These are phyloP conservation scores for Periophthalmodon schlosseri DNA, from an alignment of 2,113 vertebrate species.

Conservation along the genomic window DNA sequence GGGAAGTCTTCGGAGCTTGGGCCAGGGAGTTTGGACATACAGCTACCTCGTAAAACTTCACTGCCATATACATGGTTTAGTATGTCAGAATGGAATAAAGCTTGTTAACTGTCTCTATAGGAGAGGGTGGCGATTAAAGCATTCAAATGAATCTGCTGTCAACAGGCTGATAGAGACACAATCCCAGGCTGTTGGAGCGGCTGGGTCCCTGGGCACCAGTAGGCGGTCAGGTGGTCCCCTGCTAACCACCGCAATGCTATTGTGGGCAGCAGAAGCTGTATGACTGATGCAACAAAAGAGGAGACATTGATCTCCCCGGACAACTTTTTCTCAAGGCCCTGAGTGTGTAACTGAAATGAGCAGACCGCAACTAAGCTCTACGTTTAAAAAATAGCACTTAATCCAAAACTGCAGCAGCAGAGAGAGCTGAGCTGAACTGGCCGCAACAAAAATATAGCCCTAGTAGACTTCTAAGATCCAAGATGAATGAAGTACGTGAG, in stretches of 20 bases:
- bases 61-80: conserved; percentile 45
- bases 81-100: conserved; percentile 66
- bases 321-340: conserved; percentile 61
- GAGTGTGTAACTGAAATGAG: conserved; percentile 67
- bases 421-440: conserved; percentile 25
- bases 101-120: conserved; percentile 62
- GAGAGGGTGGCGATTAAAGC: conserved; percentile 54
- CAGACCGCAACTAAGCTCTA: conserved; percentile 67
- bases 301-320: conserved; percentile 69
- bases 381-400: conserved; percentile 59
- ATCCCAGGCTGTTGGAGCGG: conserved; percentile 41
- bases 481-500: conserved; percentile 34
- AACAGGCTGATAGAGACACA: conserved; percentile 65
- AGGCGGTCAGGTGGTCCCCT: conserved; percentile 75
- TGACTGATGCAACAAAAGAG: conserved; percentile 73
- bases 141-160: conserved; percentile 67
- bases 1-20: conserved; percentile 39
- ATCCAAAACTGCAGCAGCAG: conserved; percentile 51
- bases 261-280: conserved; percentile 67
- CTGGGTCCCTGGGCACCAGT: conserved; percentile 45
- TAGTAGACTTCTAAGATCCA: conserved; percentile 41
- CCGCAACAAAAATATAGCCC: conserved; percentile 49
- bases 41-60: conserved; percentile 43
- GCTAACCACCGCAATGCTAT: conserved; percentile 56
- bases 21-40: conserved; percentile 41